A percentile compares a stretch with the other conserved stretches of the same genome.
Conservation (phyloP, 2,113 vertebrate genomes). For the Aramus guarauna region DNA sequence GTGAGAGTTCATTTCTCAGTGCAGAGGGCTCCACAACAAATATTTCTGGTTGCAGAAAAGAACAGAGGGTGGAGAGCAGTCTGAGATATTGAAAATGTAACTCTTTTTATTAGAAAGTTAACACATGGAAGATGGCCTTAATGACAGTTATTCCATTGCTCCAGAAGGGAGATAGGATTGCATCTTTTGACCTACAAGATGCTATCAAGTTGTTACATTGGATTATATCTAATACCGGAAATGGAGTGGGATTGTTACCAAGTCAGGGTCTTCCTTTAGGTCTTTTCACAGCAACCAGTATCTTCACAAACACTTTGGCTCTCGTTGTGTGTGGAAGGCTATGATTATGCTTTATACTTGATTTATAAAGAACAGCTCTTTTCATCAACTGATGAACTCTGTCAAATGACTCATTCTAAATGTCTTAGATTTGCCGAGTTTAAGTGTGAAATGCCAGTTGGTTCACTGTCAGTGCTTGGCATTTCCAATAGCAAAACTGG, state of each 20-base stretch:
- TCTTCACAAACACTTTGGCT: not conserved
- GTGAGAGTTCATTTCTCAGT: not conserved
- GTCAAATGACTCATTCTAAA: not conserved
- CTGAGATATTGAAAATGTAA: not conserved
- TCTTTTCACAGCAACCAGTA: not conserved
- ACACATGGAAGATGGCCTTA: not conserved
- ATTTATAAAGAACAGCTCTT: not conserved
- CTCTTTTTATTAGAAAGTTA: not conserved
- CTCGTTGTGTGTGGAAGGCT: not conserved
- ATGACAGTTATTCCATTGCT: not conserved
- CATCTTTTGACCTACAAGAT: not conserved
- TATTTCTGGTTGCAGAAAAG: not conserved
- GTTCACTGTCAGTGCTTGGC: not conserved
- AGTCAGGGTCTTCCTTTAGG: not conserved
- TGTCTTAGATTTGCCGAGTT: not conserved
- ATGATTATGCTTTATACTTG: not conserved
- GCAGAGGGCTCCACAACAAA: not conserved
- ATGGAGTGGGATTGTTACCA: not conserved
- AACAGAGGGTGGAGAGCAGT: not conserved
- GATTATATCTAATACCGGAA: not conserved
- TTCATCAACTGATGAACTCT: not conserved
- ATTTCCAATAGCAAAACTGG: not conserved
- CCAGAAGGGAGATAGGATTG: rapidly evolving
- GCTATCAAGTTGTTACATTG: not conserved
- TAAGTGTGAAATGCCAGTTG: not conserved